These are phyloP conservation scores for Phalacrocorax aristotelis DNA, from an alignment of 2,113 vertebrate genomes.

Conservation along the genomic window DNA sequence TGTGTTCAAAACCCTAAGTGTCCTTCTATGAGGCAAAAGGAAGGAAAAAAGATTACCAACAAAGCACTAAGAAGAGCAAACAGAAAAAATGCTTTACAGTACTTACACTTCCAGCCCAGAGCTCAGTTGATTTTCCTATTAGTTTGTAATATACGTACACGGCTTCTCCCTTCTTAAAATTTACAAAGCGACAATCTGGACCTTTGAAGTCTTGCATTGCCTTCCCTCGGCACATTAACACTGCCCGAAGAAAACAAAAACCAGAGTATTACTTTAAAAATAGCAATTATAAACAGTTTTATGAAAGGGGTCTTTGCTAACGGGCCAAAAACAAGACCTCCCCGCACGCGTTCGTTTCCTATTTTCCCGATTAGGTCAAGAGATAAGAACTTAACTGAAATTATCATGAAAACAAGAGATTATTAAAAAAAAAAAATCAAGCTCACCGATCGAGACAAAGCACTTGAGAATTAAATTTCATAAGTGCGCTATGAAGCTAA, in stretches of 20 bases:
- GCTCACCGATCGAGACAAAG: background rate
- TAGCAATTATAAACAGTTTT: background rate
- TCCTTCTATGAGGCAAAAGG: background rate
- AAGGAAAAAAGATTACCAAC: background rate
- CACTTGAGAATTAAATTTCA: background rate
- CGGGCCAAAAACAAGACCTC: background rate
- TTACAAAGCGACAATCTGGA: constrained; percentile 93
- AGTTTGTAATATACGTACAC: constrained; percentile 95
- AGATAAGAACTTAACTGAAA: background rate
- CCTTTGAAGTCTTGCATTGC: constrained; percentile 86
- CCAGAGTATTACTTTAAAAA: background rate
- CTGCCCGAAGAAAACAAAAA: constrained; percentile 67
- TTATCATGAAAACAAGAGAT: background rate
- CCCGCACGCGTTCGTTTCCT: accelerated
- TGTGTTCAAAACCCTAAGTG: background rate
- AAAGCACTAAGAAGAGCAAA: background rate
- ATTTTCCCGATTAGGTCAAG: background rate
- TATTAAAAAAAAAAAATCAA: background rate
- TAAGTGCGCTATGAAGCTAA: background rate
- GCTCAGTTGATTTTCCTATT: constrained; percentile 79
- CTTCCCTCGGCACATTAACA: constrained; percentile 90
- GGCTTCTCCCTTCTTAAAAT: constrained; percentile 88
- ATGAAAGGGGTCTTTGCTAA: background rate
- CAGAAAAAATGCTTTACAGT: background rate
- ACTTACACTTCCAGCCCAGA: constrained; percentile 98